A percentile compares a stretch with the other conserved stretches of the same genome.
phyloP scores from a whole-genome alignment of 1,140 invertebrate species.

The Drosophila lacertosa region DNA sequence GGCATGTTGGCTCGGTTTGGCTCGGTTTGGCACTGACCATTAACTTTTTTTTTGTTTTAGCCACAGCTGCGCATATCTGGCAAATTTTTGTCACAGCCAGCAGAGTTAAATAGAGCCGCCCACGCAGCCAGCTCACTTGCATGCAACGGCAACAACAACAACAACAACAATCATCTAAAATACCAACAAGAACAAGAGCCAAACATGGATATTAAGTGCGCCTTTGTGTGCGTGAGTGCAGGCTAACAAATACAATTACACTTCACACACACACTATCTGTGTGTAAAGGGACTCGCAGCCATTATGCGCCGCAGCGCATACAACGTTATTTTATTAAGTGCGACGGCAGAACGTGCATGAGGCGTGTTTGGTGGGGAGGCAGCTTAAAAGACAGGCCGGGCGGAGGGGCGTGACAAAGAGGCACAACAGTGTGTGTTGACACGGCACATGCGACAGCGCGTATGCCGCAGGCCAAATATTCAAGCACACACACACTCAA shows the following conservation, averaged over 20 bases:
- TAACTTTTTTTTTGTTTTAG: constrained; percentile 67
- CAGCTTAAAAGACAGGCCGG: background rate
- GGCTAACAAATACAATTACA: constrained; percentile 50
- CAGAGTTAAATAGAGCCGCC: constrained; percentile 73
- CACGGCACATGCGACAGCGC: constrained; percentile 20
- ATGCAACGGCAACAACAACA: constrained; percentile 28
- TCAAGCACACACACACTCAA: background rate
- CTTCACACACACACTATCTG: constrained; percentile 19
- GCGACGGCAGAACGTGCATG: constrained; percentile 25
- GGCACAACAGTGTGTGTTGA: constrained; percentile 55
- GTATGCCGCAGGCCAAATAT: constrained; percentile 8
- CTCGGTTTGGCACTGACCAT: constrained; percentile 55
- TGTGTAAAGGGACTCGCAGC: constrained; percentile 15
- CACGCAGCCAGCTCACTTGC: constrained; percentile 56
- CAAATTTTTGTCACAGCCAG: constrained; percentile 60
- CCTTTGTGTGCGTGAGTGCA: constrained; percentile 9
- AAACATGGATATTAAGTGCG: constrained; percentile 4
- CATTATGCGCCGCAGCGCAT: constrained; percentile 70
- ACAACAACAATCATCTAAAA: constrained; percentile 5
- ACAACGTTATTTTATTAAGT: constrained; percentile 78
- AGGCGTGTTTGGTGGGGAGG: background rate
- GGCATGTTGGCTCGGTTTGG: background rate
- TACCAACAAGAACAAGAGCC: constrained; percentile 16
- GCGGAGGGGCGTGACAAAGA: background rate
- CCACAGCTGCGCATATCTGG: constrained; percentile 49